These are phyloP conservation scores for Ephestia elutella DNA, from an alignment of 1,140 invertebrate genomes.

Conservation along the genomic window DNA sequence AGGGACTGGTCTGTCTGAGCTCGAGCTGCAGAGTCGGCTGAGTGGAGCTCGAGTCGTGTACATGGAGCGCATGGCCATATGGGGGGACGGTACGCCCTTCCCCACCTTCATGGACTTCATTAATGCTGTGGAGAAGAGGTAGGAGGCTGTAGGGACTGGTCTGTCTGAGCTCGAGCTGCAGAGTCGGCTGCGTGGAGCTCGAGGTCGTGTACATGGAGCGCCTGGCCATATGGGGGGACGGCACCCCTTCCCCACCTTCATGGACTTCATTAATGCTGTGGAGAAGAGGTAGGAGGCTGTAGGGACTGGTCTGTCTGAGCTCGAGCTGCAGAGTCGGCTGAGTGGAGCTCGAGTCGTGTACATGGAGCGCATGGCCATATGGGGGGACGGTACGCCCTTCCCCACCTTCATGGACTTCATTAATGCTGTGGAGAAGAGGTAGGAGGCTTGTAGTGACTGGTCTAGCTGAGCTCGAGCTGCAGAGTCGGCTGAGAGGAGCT, in stretches of 20 bases:
- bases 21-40: conserved; percentile 96
- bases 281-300: conserved; percentile 7
- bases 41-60: conserved; percentile 97
- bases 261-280: conserved; percentile 94
- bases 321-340: too few species aligned
- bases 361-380: too few species aligned
- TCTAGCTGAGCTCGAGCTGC: too few species aligned
- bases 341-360: too few species aligned
- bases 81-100: conserved; percentile 98
- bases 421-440: too few species aligned
- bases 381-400: too few species aligned
- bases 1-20: conserved; percentile 91
- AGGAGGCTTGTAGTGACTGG: too few species aligned
- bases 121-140: conserved; percentile 77
- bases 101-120: conserved; percentile 96
- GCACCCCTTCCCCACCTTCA: conserved; percentile 96
- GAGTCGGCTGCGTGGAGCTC: conserved; percentile 98
- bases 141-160: too few species aligned
- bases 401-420: too few species aligned
- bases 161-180: too few species aligned
- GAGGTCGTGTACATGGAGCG: conserved; percentile 99
- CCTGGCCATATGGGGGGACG: conserved; percentile 97
- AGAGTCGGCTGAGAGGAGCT: too few species aligned
- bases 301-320: too few species aligned
- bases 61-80: conserved; percentile 98